Base-by-base conservation (phyloP, 2,888 invertebrate species). In the Proisotoma minuta region DNA sequence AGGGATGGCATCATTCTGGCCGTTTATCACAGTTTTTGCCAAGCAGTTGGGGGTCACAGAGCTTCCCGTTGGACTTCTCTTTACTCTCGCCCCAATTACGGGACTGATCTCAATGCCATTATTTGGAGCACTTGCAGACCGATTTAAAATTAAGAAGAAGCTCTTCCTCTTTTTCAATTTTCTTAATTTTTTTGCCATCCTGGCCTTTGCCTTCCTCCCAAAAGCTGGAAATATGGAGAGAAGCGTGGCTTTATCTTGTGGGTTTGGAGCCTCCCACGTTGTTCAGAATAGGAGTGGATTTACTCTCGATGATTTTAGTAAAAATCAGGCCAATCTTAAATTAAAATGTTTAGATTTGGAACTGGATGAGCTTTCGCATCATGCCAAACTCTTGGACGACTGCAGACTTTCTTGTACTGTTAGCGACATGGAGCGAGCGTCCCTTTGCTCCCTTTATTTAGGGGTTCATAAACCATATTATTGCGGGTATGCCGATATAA, bases 1-100 rank as follows among this genome's bases (percentile, higher is more conserved):
- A 92, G 94, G 89, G 66, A 88, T 91, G 26, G 91, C 90, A 27
- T 89, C 90, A 24, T 83, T 94, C 57, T 85, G 91, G 51, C 88
- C 87, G 47, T 87, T 85, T 74, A 78, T 87, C 72, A 82, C 84
- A 49, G 81, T 81, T 0, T 82, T 88, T 76, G 90, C 88, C 2
- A 84, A 84, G 60, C 91, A 92, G 75, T 78, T 91, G 68, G 91
- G 92, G 12, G 89, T 91, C 75, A 87, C 89, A 1, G 83, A 87
- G 23, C 81, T 84, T 2, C 82, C 88, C 12, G 87, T 91, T 22
- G 91, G 91, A 2, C 81, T 85, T 40, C 87, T 92, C 73, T 91
- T 89, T 76, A 63, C 63, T 1, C 43, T 61, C 56, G 77, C 91
- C 61, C 90, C 91, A 20, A 83, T 92, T 69, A 83, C 85, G 73